Conservation (phyloP, 1,140 invertebrate genomes). For the Eriocheir sinensis region DNA sequence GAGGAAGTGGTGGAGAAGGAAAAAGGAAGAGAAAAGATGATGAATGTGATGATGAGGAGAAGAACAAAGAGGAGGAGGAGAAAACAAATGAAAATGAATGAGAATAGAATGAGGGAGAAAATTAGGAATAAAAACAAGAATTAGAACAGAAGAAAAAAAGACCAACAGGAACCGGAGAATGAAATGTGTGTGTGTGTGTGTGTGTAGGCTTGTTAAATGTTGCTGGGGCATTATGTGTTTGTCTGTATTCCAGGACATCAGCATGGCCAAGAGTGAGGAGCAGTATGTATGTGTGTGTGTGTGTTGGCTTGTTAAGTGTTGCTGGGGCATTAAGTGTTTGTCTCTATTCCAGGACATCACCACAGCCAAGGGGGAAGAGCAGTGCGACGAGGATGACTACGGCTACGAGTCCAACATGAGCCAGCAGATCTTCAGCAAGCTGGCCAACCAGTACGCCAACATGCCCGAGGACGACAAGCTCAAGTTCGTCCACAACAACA, state of each 20-base stretch:
- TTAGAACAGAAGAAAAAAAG: not conserved
- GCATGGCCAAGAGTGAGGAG: too few relatives aligned
- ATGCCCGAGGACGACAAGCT: conserved; percentile 83
- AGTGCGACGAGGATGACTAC: conserved; percentile 95
- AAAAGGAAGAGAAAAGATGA: not conserved
- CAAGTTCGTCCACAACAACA: conserved; percentile 78
- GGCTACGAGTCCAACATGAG: conserved; percentile 93
- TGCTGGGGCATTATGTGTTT: too few relatives aligned
- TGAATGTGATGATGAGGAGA: not conserved
- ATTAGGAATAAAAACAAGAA: not conserved
- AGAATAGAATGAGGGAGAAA: not conserved
- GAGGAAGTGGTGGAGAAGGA: not conserved
- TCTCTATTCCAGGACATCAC: conserved; percentile 82
- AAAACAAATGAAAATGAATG: not conserved
- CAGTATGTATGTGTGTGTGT: too few relatives aligned
- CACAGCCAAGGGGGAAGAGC: conserved; percentile 82
- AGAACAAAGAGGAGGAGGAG: not conserved
- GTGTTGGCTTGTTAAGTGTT: too few relatives aligned
- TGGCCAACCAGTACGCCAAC: conserved; percentile 91
- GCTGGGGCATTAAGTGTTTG: too few relatives aligned
- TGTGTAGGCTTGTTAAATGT: too few relatives aligned
- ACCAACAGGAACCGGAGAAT: not conserved
- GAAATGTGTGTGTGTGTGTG: too few relatives aligned
- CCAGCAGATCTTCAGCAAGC: conserved; percentile 89
- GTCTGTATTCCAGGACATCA: too few relatives aligned